Percentiles rank a stretch among this genome's conserved stretches.
Evolutionary conservation across 2,888 invertebrate genomes (phyloP).

Genomic region (Chaitophorus viminalis): DNA sequence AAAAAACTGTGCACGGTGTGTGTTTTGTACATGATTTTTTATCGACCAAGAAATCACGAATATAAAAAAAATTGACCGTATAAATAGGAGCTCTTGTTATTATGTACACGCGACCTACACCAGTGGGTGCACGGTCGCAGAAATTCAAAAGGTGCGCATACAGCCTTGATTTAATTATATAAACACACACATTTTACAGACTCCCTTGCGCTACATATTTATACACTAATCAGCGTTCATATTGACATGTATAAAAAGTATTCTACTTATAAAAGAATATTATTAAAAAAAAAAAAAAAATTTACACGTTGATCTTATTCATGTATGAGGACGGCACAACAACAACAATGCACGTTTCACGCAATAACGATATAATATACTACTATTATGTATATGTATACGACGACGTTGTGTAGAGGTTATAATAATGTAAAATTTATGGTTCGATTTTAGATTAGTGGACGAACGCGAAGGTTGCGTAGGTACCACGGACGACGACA

Average conservation of each 20-base stretch:
- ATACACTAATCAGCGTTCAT: background rate
- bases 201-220: background rate
- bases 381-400: background rate
- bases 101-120: background rate
- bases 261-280: too few relatives aligned
- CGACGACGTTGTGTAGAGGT: background rate
- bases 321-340: background rate
- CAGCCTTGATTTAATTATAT: constrained; percentile 20
- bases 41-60: background rate
- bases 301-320: background rate
- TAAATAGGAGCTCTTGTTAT: background rate
- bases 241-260: too few relatives aligned
- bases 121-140: background rate
- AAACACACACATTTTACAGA: background rate
- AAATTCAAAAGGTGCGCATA: background rate
- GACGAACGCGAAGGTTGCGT: constrained; percentile 31
- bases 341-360: background rate
- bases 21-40: too few relatives aligned
- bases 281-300: too few relatives aligned
- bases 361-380: background rate
- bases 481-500: too few relatives aligned
- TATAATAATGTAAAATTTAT: constrained; percentile 16
- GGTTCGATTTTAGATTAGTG: constrained; percentile 26
- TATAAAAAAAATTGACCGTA: background rate
- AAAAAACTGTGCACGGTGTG: background rate